Percentiles rank a stretch among this genome's conserved stretches.
Conservation (phyloP, 23 tunicate species). For the Ciona savignyi region DNA sequence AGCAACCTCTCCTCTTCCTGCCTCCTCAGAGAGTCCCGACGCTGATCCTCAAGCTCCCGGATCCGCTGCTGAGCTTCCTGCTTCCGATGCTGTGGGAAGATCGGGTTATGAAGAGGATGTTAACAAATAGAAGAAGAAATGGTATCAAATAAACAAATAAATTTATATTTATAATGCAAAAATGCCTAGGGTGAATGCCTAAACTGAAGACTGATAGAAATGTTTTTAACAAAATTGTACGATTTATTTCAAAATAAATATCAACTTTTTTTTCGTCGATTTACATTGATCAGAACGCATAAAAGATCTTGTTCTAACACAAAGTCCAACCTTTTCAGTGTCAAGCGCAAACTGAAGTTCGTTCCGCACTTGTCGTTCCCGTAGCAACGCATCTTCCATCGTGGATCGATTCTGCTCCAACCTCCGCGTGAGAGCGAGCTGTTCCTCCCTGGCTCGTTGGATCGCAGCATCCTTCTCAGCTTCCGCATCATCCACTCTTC, state of each 20-base stretch:
- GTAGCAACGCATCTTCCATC: conserved; percentile 29
- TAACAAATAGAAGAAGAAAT: background rate
- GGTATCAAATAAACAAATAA: background rate
- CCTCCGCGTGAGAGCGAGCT: conserved; percentile 1
- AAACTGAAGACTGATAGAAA: background rate
- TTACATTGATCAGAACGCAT: too few relatives aligned
- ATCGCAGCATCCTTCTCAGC: conserved; percentile 36
- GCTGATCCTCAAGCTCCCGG: conserved; percentile 28
- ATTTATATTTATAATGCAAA: background rate
- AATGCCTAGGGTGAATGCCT: background rate
- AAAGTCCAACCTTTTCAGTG: conserved; percentile 28
- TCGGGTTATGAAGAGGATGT: conserved; percentile 4
- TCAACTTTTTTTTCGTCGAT: background rate
- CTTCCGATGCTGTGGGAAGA: conserved; percentile 14
- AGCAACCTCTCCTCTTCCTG: conserved; percentile 7
- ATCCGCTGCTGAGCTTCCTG: conserved; percentile 35
- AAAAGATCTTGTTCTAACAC: background rate
- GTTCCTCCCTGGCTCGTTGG: conserved; percentile 25
- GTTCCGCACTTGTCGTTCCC: conserved; percentile 46
- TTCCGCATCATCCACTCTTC: conserved; percentile 55
- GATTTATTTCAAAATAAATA: background rate
- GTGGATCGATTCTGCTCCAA: conserved; percentile 30
- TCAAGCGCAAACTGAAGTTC: conserved; percentile 70
- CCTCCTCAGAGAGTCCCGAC: background rate
- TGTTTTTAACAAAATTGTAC: background rate